Conservation (phyloP, 1,140 invertebrate genomes). For the Maconellicoccus hirsutus region DNA sequence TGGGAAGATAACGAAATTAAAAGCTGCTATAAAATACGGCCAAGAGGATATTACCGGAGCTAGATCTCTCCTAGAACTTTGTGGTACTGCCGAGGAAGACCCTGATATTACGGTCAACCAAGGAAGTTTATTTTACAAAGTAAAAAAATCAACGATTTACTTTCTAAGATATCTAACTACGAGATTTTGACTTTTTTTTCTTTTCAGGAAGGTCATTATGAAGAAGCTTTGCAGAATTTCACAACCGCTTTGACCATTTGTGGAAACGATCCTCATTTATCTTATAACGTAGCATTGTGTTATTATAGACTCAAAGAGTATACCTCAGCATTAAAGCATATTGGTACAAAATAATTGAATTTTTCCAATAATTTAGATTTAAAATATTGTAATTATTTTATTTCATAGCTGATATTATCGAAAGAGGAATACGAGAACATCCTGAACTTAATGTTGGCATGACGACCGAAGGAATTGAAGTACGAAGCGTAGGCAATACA, state of each 20-base stretch:
- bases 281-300: slow-evolving; percentile 92
- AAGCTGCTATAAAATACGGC: slow-evolving; percentile 94
- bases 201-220: slow-evolving; percentile 64
- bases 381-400: slow-evolving; percentile 24
- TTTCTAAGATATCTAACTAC: too few species aligned
- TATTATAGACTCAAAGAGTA: slow-evolving; percentile 93
- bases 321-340: slow-evolving; percentile 75
- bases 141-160: slow-evolving; percentile 31
- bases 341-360: slow-evolving; percentile 40
- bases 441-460: slow-evolving; percentile 95
- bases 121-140: slow-evolving; percentile 89
- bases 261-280: slow-evolving; percentile 81
- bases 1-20: slow-evolving; percentile 71
- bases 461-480: slow-evolving; percentile 94
- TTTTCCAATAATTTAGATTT: not conserved
- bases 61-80: slow-evolving; percentile 85
- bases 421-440: slow-evolving; percentile 90
- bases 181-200: too few species aligned
- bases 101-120: slow-evolving; percentile 92
- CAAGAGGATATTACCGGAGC: slow-evolving; percentile 88
- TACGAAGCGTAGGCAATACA: slow-evolving; percentile 94
- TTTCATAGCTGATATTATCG: slow-evolving; percentile 82
- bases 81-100: slow-evolving; percentile 59
- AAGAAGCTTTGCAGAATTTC: slow-evolving; percentile 89
- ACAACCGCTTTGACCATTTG: slow-evolving; percentile 72